Percentiles rank a stretch among this genome's conserved stretches.
These are phyloP conservation scores for Conus betulinus DNA, from an alignment of 1,140 invertebrate genomes.

Conservation along the genomic window DNA sequence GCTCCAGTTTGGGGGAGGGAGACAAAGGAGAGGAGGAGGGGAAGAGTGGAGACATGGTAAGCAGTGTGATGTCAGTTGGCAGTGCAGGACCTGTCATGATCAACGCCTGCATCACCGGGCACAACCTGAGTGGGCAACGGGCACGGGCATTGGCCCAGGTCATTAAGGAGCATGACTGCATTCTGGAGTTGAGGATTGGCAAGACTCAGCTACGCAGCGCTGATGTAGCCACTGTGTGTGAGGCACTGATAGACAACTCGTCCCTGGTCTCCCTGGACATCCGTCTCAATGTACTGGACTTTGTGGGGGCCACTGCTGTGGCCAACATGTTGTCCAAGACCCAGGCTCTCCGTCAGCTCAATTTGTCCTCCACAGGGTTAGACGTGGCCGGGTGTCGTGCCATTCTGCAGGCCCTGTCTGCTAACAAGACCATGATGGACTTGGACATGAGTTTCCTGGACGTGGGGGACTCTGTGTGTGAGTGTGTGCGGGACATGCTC, in stretches of 20 bases:
- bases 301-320: slow-evolving; percentile 60
- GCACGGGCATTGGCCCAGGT: slow-evolving; percentile 57
- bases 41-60: background rate
- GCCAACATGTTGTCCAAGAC: slow-evolving; percentile 60
- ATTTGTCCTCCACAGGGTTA: slow-evolving; percentile 69
- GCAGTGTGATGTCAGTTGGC: background rate
- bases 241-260: slow-evolving; percentile 53
- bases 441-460: slow-evolving; percentile 71
- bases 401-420: slow-evolving; percentile 56
- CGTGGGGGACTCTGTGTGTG: slow-evolving; percentile 64
- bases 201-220: slow-evolving; percentile 65
- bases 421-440: slow-evolving; percentile 59
- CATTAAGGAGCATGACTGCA: slow-evolving; percentile 59
- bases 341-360: slow-evolving; percentile 61
- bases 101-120: slow-evolving; percentile 65
- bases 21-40: slow-evolving; percentile 42
- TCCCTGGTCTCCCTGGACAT: slow-evolving; percentile 65
- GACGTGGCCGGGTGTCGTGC: slow-evolving; percentile 56
- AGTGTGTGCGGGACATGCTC: slow-evolving; percentile 65
- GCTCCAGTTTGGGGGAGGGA: background rate
- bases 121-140: slow-evolving; percentile 58
- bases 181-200: slow-evolving; percentile 65
- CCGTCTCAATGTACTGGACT: slow-evolving; percentile 66
- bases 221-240: slow-evolving; percentile 60
- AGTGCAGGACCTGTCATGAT: slow-evolving; percentile 60